Conservation (phyloP, 2,797 vertebrate species). For the Cheracebus regulus region DNA sequence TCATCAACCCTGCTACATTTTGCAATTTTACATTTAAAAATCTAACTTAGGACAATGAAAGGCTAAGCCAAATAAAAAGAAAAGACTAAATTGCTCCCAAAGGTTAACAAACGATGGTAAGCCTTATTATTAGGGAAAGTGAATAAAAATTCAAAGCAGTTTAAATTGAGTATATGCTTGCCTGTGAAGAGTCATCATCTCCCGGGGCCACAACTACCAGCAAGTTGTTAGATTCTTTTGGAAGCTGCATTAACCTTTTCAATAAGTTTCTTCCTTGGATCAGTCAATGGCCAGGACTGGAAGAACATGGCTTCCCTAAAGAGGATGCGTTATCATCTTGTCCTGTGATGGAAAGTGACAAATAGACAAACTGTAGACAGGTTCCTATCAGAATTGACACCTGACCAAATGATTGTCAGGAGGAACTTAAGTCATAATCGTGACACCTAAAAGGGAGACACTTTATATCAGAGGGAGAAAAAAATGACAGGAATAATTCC, state of each 20-base stretch:
- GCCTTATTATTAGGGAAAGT: slow-evolving; percentile 30
- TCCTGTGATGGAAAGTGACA: background rate
- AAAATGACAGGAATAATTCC: background rate
- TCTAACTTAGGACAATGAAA: slow-evolving; percentile 30
- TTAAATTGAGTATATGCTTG: background rate
- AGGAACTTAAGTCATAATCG: background rate
- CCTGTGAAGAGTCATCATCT: background rate
- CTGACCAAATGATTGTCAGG: background rate
- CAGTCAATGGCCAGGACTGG: background rate
- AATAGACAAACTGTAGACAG: background rate
- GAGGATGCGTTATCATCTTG: background rate
- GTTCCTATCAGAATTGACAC: background rate
- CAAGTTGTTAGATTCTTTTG: background rate
- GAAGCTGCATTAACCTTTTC: background rate
- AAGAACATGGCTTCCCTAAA: background rate
- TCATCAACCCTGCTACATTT: background rate
- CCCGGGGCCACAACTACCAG: background rate
- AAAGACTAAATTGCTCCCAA: slow-evolving; percentile 9
- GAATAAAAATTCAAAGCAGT: slow-evolving; percentile 57
- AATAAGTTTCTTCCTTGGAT: background rate
- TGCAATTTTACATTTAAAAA: slow-evolving; percentile 56
- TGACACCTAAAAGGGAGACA: background rate
- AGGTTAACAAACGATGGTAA: slow-evolving; percentile 24
- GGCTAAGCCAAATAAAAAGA: slow-evolving; percentile 34
- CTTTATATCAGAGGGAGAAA: background rate